These are phyloP conservation scores for Epinephelus lanceolatus DNA, from an alignment of 2,113 vertebrate species.

Conservation along the genomic window DNA sequence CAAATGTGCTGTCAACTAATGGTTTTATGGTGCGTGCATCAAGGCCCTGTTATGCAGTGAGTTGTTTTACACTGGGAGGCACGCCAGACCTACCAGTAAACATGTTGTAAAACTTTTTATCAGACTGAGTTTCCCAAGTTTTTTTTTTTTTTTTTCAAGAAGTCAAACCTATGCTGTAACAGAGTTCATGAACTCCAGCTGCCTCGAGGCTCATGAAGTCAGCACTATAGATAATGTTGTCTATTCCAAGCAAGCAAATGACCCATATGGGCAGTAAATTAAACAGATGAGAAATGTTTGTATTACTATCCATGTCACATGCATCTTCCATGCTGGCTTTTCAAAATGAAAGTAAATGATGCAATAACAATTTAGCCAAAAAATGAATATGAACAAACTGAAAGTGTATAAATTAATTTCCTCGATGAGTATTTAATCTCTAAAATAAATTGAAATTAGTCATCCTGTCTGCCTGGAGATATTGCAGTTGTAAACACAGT, in stretches of 20 bases:
- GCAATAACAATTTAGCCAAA: neutral
- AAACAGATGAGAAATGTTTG: neutral
- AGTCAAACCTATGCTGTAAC: neutral
- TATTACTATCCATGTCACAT: neutral
- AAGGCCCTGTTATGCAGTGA: conserved; percentile 21
- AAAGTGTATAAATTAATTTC: neutral
- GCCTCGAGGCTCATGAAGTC: neutral
- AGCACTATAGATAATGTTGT: neutral
- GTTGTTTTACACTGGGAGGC: conserved; percentile 23
- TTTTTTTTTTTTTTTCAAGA: neutral
- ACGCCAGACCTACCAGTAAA: neutral
- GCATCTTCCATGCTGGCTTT: neutral
- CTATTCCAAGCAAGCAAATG: neutral
- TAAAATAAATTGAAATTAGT: neutral
- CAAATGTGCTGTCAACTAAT: conserved; percentile 21
- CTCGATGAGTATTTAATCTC: neutral
- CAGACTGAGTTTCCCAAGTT: neutral
- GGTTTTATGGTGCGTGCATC: conserved; percentile 12
- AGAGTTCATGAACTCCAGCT: conserved; percentile 25
- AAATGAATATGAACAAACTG: neutral
- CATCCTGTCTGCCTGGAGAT: neutral
- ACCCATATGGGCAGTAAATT: conserved; percentile 7
- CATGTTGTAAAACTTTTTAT: neutral
- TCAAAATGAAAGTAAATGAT: neutral
- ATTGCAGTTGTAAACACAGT: neutral